Percentiles rank a stretch among this genome's conserved stretches.
These are phyloP conservation scores for Epinephelus coioides DNA, from an alignment of 2,797 vertebrate species.

Conservation along the genomic window DNA sequence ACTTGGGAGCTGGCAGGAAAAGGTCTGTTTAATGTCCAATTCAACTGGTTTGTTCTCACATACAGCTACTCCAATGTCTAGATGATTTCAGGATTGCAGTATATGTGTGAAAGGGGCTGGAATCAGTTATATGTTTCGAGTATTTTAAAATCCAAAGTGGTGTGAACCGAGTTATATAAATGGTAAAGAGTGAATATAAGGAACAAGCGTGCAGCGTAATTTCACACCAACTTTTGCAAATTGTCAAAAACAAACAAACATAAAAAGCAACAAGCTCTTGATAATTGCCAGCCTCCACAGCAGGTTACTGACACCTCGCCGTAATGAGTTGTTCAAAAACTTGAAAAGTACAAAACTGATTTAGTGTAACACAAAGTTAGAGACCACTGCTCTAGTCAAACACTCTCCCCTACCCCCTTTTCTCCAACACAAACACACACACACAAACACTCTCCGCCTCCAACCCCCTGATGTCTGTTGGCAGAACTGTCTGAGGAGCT, in stretches of 20 bases:
- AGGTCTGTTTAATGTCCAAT: no score
- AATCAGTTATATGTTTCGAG: no score
- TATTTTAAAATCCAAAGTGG: neutral
- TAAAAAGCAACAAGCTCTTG: constrained; percentile 38
- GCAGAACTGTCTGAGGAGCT: constrained; percentile 72
- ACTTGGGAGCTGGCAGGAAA: no score
- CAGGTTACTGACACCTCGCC: constrained; percentile 44
- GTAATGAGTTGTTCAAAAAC: constrained; percentile 46
- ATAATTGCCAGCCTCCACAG: constrained; percentile 43
- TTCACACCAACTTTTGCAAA: constrained; percentile 2
- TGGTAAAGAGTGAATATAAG: neutral
- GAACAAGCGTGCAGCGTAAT: neutral
- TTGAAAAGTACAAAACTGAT: constrained; percentile 44
- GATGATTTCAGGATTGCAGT: no score
- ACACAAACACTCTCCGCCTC: constrained; percentile 57
- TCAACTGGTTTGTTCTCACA: no score
- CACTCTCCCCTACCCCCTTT: neutral
- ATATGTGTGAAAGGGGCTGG: no score
- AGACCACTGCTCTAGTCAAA: constrained; percentile 46
- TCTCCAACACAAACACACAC: constrained; percentile 48
- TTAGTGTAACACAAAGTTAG: constrained; percentile 49
- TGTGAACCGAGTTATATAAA: neutral
- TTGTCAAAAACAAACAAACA: constrained; percentile 29
- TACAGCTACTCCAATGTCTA: no score
- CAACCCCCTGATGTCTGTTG: constrained; percentile 74